These are phyloP conservation scores for Himalopsyche kuldschensis DNA, from an alignment of 2,888 invertebrate genomes.

Conservation along the genomic window DNA sequence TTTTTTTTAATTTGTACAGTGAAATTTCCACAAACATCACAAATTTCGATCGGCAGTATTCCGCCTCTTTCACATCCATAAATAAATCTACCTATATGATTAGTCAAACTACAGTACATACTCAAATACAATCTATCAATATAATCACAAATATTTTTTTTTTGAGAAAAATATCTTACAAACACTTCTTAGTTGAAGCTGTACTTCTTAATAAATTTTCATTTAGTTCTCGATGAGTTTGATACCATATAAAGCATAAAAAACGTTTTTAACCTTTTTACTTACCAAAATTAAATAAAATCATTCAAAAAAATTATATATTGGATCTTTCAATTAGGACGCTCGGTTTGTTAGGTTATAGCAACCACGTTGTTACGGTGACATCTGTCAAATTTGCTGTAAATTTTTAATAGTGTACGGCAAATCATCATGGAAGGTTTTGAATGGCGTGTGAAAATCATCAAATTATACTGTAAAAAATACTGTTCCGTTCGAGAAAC, in stretches of 20 bases:
- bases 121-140: constrained; percentile 32
- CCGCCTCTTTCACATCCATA: not conserved
- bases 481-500: no score
- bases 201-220: not conserved
- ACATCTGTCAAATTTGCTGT: no score
- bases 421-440: no score
- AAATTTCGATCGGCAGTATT: not conserved
- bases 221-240: not conserved
- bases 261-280: not conserved
- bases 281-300: constrained; percentile 1
- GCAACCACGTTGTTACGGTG: no score
- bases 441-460: no score
- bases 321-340: no score
- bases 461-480: no score
- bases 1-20: not conserved
- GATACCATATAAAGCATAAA: not conserved
- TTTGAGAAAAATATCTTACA: constrained; percentile 31
- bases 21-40: not conserved
- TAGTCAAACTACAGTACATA: constrained; percentile 22
- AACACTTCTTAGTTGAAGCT: not conserved
- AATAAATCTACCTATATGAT: not conserved
- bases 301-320: constrained; percentile 8
- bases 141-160: constrained; percentile 31
- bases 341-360: no score
- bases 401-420: no score